A percentile compares a stretch with the other conserved stretches of the same genome.
These are phyloP conservation scores for Nasua narica DNA, from an alignment of 2,797 vertebrate genomes.

Conservation along the genomic window DNA sequence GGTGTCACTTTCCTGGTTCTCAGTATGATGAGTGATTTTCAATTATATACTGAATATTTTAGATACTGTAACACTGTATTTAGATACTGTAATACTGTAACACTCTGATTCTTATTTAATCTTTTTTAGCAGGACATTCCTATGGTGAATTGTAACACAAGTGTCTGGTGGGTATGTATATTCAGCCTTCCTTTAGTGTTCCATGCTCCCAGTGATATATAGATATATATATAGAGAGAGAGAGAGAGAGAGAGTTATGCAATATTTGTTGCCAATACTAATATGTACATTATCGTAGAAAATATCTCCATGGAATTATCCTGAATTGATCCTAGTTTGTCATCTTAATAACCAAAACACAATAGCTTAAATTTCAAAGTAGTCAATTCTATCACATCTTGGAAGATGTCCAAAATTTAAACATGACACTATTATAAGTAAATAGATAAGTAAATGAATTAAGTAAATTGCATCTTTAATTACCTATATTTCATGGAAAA, in stretches of 20 bases:
- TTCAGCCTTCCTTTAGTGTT: neutral
- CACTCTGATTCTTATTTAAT: neutral
- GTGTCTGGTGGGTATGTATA: neutral
- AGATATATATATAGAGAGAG: neutral
- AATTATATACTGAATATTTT: neutral
- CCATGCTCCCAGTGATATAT: neutral
- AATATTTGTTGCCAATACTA: neutral
- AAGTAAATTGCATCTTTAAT: neutral
- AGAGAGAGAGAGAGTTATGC: neutral
- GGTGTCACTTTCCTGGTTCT: neutral
- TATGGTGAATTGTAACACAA: neutral
- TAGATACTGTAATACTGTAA: too few species aligned
- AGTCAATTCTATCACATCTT: neutral
- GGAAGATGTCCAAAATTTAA: neutral
- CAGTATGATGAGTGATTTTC: neutral
- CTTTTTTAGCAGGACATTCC: neutral
- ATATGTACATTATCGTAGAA: neutral
- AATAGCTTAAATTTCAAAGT: neutral
- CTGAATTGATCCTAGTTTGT: neutral
- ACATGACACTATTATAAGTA: neutral
- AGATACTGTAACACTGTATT: neutral
- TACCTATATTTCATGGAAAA: neutral
- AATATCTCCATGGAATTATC: neutral
- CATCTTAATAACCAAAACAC: neutral
- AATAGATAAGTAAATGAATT: neutral